Base-by-base conservation (phyloP, 2,888 invertebrate species). In the Cylindroiulus punctatus region DNA sequence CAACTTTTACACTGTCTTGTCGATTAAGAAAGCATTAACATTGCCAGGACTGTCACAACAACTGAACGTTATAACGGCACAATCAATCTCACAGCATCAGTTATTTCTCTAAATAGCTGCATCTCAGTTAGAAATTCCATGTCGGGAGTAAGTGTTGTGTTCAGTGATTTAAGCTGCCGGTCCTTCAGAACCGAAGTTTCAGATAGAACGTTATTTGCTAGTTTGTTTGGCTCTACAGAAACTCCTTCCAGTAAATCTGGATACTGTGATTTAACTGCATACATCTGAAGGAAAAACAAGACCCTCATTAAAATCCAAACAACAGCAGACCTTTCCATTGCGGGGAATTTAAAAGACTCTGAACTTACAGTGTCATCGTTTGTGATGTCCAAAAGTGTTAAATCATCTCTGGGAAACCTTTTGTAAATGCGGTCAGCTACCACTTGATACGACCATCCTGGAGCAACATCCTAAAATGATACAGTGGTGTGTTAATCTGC, bases 31-130 rank as follows among this genome's bases (percentile, higher is more conserved):
- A 36, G 36, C 36, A 36, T 36, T 36, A 36, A 36, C 36, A 4
- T 36, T 36, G 36, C 7, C 36, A 36, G 36, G 36, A 36, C 36
- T 36, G n/a, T n/a, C 2, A 5, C 19, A 52, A 52, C 52, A n/a
- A n/a, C 17, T 52, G 3, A 1, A 47, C 17, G 47, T 10, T 36
- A 2, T 36, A 36, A 36, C 7, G 91, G 89, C 87, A 92, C 44
- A 89, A 90, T 22, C 90, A 89, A 57, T 89, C 82, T 89, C 87
- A 89, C 89, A 40, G 88, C 87, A 86, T 88, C 88, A n/a, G 87
- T 81, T 40, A 88, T 86, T 84, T 88, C 88, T 65, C 85, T 87
- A 5, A 88, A 85, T 26, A 89, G 87, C 44, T 88, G 88, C 36
- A 89, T 65, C 81, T 89, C 89, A 32, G 86, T 87, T 19, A 89